Percentiles rank a stretch among this genome's conserved stretches.
phyloP scores from a whole-genome alignment of 2,113 vertebrate genomes.

The Chelonoidis abingdonii region DNA sequence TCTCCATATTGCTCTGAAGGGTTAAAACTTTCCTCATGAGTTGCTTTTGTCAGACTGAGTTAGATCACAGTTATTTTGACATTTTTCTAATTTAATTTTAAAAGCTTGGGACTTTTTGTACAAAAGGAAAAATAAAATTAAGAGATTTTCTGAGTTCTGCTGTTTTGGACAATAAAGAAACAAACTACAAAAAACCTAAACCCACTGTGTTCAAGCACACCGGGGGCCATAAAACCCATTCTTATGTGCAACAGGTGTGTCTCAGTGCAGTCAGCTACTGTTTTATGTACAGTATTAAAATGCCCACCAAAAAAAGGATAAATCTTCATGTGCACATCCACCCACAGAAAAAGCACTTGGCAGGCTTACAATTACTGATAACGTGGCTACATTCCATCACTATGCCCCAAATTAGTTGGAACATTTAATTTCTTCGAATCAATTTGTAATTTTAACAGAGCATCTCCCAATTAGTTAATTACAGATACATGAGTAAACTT shows the following conservation, averaged over 20 bases:
- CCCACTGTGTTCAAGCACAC: not conserved
- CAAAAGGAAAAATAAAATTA: not conserved
- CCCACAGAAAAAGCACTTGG: not conserved
- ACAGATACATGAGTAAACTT: not conserved
- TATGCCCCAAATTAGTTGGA: not conserved
- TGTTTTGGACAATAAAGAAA: not conserved
- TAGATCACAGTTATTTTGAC: not conserved
- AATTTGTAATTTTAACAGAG: not conserved
- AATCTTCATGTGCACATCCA: fast-evolving
- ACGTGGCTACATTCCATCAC: not conserved
- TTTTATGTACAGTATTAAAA: not conserved
- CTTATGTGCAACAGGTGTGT: not conserved
- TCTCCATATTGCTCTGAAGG: not conserved
- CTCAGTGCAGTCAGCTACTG: not conserved
- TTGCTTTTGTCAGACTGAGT: not conserved
- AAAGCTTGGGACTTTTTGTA: fast-evolving
- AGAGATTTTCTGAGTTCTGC: not conserved
- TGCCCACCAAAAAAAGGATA: not conserved
- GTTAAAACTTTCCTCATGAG: not conserved
- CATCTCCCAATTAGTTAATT: not conserved
- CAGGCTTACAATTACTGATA: not conserved
- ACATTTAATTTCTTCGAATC: not conserved
- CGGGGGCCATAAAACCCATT: not conserved
- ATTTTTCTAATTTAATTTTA: not conserved
- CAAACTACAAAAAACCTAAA: not conserved